Percentiles rank a stretch among this genome's conserved stretches.
These are phyloP conservation scores for Eulemur mongoz DNA, from an alignment of 2,797 vertebrate species.

Conservation along the genomic window DNA sequence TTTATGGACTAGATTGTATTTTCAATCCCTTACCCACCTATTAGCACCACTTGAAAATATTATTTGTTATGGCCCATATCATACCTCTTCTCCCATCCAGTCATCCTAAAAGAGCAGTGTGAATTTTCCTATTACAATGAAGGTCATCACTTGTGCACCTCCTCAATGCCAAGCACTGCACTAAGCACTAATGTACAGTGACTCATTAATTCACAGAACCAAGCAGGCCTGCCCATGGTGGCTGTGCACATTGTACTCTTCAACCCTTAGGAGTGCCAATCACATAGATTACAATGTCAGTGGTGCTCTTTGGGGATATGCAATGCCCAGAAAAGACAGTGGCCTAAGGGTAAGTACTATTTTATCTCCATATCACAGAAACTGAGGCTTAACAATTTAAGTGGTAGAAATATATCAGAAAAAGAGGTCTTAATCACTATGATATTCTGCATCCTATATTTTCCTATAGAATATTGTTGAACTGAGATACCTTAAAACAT, in stretches of 20 bases:
- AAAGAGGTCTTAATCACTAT: background rate
- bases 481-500: background rate
- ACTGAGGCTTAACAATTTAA: background rate
- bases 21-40: background rate
- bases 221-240: background rate
- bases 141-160: background rate
- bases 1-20: background rate
- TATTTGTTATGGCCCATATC: background rate
- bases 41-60: conserved; percentile 36
- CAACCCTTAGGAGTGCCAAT: background rate
- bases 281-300: background rate
- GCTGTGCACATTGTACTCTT: background rate
- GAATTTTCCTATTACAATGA: background rate
- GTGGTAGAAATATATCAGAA: background rate
- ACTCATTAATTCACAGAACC: background rate
- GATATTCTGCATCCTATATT: background rate
- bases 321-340: background rate
- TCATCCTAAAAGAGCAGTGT: background rate
- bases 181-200: background rate
- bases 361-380: background rate
- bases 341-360: background rate
- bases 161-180: background rate
- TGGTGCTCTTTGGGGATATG: background rate
- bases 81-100: background rate
- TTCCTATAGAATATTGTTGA: background rate